Base-by-base conservation (phyloP, 2,888 invertebrate genomes). In the Pristionchus arcanus region DNA sequence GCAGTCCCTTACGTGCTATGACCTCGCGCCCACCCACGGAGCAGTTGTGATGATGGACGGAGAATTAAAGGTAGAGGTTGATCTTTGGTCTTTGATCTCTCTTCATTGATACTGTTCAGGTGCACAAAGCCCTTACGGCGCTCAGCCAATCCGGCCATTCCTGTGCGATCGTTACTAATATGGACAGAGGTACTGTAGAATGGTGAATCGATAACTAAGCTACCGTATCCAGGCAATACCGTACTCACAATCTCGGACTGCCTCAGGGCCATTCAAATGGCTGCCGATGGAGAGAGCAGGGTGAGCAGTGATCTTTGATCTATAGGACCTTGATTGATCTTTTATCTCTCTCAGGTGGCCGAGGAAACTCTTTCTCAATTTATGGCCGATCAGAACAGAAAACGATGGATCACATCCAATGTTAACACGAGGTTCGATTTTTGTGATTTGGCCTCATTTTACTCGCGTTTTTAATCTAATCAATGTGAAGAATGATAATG, bases 1-100 rank as follows among this genome's bases (percentile, higher is more conserved):
- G 92, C 94, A 94, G 90, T 93, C 94, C 31, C 90, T 94, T 55
- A 93, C 93, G 31, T 93, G 93, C 89, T 94, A 94, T 89, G 94
- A 94, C 83, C 90, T 94, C 66, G 92, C 94, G 77, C 94, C 94
- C 71, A 91, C 90, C 42, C 94, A 94, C 90, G 92, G 93, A 88
- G 92, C 94, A 37, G 90, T 94, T 53, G 91, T 94, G 63, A 91
- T 94, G 86, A 92, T 94, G 86, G 93, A 94, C 90, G 93, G 93
- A 42, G 91, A 90, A 37, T 90, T 94, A 31, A 90, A 90, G 88
- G 92, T 92, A 7, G 42, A 42, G 55, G 37, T 88, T 77, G 81
- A 28, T 81, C 81, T 49, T 49, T 81, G 55, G 55, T 83, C 83
- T 83, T 28, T 55, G n/a, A 3, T 81, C 81, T 81, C 5, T 81